Conservation (phyloP, 2,797 vertebrate genomes). For the Acanthurus leucopareius region DNA sequence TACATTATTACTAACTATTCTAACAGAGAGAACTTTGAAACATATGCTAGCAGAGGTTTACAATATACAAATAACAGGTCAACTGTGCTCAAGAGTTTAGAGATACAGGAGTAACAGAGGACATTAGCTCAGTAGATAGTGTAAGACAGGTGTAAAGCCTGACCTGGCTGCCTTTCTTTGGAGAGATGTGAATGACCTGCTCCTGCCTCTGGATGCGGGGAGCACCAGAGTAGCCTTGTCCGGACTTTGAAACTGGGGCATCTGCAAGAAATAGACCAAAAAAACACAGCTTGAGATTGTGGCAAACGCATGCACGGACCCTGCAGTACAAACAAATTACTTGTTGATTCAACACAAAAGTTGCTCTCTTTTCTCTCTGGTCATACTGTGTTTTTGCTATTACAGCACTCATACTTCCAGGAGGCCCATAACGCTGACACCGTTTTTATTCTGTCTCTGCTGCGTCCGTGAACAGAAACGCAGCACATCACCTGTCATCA, state of each 20-base stretch:
- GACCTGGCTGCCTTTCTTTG: conserved; percentile 97
- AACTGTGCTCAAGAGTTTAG: neutral
- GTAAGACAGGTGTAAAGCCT: conserved; percentile 27
- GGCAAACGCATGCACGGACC: conserved; percentile 38
- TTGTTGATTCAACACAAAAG: conserved; percentile 31
- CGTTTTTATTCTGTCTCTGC: conserved; percentile 43
- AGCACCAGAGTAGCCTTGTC: conserved; percentile 91
- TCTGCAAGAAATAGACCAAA: conserved; percentile 85
- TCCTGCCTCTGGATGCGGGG: conserved; percentile 97
- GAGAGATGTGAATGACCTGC: conserved; percentile 96
- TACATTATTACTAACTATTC: neutral
- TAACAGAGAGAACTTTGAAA: neutral
- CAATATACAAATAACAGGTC: neutral
- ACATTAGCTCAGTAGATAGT: neutral
- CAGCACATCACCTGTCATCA: conserved; percentile 53
- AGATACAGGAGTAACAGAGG: neutral
- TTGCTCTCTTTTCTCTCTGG: conserved; percentile 18
- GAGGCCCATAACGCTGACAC: conserved; percentile 17
- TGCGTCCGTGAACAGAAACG: conserved; percentile 42
- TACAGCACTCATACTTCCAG: conserved; percentile 29
- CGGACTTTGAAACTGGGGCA: conserved; percentile 87
- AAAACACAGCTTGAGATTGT: conserved; percentile 29
- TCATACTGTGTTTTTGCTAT: conserved; percentile 38
- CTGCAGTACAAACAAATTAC: conserved; percentile 42
- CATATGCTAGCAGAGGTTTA: neutral